Percentiles rank a stretch among this genome's conserved stretches.
Conservation (phyloP, 2,888 invertebrate genomes). For the Alitta virens region DNA sequence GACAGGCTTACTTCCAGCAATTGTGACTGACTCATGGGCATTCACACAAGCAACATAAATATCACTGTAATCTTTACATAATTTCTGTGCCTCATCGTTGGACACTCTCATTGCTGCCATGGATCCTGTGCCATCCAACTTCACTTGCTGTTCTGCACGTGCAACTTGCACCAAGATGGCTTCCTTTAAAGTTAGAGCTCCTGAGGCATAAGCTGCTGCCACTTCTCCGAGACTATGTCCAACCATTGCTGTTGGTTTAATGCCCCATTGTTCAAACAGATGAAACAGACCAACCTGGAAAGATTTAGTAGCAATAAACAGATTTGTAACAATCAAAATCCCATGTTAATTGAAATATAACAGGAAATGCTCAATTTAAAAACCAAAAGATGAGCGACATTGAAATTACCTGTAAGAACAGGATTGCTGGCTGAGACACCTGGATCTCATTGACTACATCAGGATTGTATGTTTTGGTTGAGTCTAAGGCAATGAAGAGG, state of each 20-base stretch:
- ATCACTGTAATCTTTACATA: slow-evolving; percentile 9
- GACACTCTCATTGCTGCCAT: slow-evolving; percentile 23
- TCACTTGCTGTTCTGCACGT: slow-evolving; percentile 12
- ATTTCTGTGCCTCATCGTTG: slow-evolving; percentile 12
- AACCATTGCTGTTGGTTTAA: slow-evolving; percentile 12
- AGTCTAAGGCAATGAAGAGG: not conserved
- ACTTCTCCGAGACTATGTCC: slow-evolving; percentile 23
- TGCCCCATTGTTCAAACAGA: slow-evolving; percentile 13
- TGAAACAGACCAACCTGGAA: slow-evolving; percentile 9
- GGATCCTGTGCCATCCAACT: slow-evolving; percentile 20
- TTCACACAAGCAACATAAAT: slow-evolving; percentile 25
- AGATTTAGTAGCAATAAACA: no score
- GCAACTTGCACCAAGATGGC: slow-evolving; percentile 8
- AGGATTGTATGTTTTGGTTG: not conserved
- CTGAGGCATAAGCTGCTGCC: slow-evolving; percentile 16
- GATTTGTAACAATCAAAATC: no score
- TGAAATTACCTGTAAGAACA: slow-evolving; percentile 7
- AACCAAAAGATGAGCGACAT: no score
- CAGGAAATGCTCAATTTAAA: no score
- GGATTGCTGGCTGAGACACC: slow-evolving; percentile 13
- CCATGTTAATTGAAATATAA: no score
- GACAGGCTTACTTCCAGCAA: slow-evolving; percentile 18
- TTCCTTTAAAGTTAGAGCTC: slow-evolving; percentile 18
- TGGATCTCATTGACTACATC: slow-evolving; percentile 7
- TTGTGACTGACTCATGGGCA: slow-evolving; percentile 16